A percentile compares a stretch with the other conserved stretches of the same genome.
Evolutionary conservation across 2,797 vertebrate species (phyloP).

Genomic region (Menidia menidia): DNA sequence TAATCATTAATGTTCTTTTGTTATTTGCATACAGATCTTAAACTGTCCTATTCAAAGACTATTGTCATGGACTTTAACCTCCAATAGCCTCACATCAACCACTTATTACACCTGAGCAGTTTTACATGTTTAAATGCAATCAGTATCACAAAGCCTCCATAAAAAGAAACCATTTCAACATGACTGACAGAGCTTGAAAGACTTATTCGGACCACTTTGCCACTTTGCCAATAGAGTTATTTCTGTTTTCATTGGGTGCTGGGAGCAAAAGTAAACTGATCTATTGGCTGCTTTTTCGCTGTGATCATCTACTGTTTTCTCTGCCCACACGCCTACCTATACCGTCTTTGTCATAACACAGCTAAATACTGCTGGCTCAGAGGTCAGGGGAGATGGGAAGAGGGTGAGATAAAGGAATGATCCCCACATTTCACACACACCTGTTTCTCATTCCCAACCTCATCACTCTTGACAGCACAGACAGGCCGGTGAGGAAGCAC

Average conservation of each 20-base stretch:
- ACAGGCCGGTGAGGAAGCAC: conserved; percentile 56
- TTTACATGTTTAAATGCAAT: conserved; percentile 18
- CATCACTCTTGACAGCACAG: conserved; percentile 70
- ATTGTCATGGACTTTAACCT: conserved; percentile 25
- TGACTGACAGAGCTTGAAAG: neutral
- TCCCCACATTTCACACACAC: conserved; percentile 71
- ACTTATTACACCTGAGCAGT: conserved; percentile 12
- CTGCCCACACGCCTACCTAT: conserved; percentile 26
- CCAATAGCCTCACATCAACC: conserved; percentile 6
- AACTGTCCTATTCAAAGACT: conserved; percentile 42
- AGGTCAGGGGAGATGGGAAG: conserved; percentile 30
- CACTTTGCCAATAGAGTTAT: neutral
- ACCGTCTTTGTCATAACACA: conserved; percentile 52
- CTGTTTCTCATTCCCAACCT: conserved; percentile 80
- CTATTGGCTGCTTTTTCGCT: conserved; percentile 1
- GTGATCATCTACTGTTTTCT: conserved; percentile 35
- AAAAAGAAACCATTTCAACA: neutral
- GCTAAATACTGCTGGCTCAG: conserved; percentile 37
- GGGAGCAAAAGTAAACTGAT: conserved; percentile 5
- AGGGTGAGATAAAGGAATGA: conserved; percentile 61
- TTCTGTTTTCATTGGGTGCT: conserved; percentile 7
- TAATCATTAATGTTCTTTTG: conserved; percentile 32
- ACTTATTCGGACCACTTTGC: neutral
- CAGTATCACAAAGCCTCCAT: neutral
- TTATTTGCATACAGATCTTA: conserved; percentile 18